These are phyloP conservation scores for Tetraodon nigroviridis DNA, from an alignment of 2,113 vertebrate genomes.

Conservation along the genomic window DNA sequence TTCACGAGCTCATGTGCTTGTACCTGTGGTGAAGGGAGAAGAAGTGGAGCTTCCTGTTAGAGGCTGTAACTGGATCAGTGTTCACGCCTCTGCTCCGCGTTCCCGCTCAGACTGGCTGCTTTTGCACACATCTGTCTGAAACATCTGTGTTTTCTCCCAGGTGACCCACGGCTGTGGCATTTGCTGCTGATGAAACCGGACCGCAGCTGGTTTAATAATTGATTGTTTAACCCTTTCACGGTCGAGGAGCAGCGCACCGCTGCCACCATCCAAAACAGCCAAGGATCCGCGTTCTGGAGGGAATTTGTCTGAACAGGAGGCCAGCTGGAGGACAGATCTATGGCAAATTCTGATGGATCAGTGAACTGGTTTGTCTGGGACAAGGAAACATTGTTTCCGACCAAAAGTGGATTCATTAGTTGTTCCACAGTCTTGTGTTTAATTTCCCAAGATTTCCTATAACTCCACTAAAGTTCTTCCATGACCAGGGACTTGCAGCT, in stretches of 20 bases:
- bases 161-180: conserved; percentile 16
- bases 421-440: conserved; percentile 9
- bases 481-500: conserved; percentile 24
- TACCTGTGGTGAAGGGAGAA: too few relatives aligned
- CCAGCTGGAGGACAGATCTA: too few relatives aligned
- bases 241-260: conserved; percentile 41
- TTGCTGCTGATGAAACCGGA: conserved; percentile 62
- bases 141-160: conserved; percentile 18
- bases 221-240: conserved; percentile 66
- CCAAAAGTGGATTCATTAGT: not conserved
- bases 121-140: conserved; percentile 2
- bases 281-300: conserved; percentile 4
- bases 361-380: not conserved
- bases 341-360: too few relatives aligned
- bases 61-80: too few relatives aligned
- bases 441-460: conserved; percentile 24
- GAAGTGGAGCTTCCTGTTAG: too few relatives aligned
- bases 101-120: not conserved
- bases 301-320: too few relatives aligned
- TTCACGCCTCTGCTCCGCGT: not conserved
- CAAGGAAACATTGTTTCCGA: conserved; percentile 1
- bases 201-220: conserved; percentile 67
- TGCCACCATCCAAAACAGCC: conserved; percentile 8
- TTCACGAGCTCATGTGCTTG: too few relatives aligned
- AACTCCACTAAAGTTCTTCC: conserved; percentile 19